These are phyloP conservation scores for Heteronetta atricapilla DNA, from an alignment of 2,113 vertebrate species.

Conservation along the genomic window DNA sequence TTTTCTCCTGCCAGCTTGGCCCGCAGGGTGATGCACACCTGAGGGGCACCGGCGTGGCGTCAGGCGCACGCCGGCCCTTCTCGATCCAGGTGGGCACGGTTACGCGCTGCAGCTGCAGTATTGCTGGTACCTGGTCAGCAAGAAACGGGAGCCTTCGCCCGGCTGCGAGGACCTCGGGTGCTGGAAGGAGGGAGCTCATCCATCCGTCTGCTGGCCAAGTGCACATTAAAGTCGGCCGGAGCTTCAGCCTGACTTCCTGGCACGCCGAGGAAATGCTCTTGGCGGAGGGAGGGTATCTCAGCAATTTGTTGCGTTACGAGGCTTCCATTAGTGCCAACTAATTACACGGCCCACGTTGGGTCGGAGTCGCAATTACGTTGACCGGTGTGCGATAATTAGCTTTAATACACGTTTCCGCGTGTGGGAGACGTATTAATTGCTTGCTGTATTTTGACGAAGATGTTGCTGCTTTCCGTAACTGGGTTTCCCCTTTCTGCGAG, in stretches of 20 bases:
- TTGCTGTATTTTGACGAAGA: neutral
- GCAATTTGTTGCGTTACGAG: neutral
- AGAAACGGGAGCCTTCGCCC: neutral
- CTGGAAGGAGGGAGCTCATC: neutral
- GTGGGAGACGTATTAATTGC: neutral
- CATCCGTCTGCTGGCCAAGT: neutral
- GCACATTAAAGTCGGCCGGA: neutral
- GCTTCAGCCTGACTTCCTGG: neutral
- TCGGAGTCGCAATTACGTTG: neutral
- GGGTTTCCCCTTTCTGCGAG: neutral
- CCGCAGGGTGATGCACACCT: rapidly evolving
- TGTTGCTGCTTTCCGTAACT: neutral
- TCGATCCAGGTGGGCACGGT: neutral
- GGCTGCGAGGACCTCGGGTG: neutral
- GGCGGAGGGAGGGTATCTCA: neutral
- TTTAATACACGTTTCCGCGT: neutral
- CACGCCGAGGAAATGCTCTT: rapidly evolving
- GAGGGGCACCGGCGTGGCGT: neutral
- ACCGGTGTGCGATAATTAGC: neutral
- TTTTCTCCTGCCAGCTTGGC: neutral
- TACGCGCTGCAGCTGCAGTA: rapidly evolving
- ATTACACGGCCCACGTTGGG: neutral
- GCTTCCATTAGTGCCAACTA: neutral
- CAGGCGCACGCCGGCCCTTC: neutral
- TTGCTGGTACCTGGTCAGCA: rapidly evolving